A percentile compares a stretch with the other conserved stretches of the same genome.
Evolutionary conservation across 2,888 invertebrate species (phyloP).

Genomic region (Agriopis leucophaearia): DNA sequence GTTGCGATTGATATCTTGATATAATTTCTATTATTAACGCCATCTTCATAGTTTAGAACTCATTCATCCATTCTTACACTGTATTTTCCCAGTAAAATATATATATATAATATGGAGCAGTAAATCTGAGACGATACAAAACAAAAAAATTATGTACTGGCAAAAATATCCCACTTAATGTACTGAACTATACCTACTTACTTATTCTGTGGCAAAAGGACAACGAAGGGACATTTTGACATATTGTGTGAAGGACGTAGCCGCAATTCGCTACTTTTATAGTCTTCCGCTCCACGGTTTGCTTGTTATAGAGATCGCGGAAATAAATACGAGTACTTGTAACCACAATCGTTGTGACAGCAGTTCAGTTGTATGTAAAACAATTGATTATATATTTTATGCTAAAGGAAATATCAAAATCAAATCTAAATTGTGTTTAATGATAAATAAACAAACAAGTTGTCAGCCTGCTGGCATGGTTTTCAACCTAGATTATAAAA

Average conservation of each 20-base stretch:
- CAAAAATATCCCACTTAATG: neutral
- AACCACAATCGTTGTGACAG: neutral
- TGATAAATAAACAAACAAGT: no score
- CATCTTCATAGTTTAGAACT: no score
- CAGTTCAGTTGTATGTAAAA: neutral
- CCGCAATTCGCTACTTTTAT: conserved; percentile 42
- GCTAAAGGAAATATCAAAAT: no score
- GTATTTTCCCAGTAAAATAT: no score
- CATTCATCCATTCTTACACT: no score
- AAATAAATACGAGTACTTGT: neutral
- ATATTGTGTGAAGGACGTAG: conserved; percentile 53
- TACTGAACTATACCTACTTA: neutral
- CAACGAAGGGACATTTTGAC: conserved; percentile 65
- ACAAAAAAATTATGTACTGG: neutral
- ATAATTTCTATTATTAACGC: no score
- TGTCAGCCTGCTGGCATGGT: no score
- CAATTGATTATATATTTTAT: neutral
- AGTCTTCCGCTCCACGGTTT: conserved; percentile 24
- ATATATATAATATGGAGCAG: no score
- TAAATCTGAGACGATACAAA: neutral
- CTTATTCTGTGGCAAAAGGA: conserved; percentile 49
- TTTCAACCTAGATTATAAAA: no score
- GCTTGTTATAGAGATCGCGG: conserved; percentile 8
- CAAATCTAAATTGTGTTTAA: no score
- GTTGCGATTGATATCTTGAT: no score